Evolutionary conservation across 2,888 invertebrate genomes (phyloP).

Genomic region (Caenorhabditis wallacei): DNA sequence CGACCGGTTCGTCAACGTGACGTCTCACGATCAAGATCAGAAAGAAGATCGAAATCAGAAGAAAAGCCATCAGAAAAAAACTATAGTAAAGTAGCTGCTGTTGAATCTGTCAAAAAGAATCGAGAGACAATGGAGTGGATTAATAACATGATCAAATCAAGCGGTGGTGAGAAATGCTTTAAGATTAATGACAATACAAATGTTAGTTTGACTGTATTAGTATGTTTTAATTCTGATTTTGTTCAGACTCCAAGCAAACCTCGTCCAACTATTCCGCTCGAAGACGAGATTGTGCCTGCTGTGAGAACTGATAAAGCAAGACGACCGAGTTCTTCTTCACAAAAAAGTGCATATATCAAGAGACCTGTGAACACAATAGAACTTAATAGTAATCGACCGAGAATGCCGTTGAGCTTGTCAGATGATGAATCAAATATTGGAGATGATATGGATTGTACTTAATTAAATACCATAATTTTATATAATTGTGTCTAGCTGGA

Average conservation of each 20-base stretch:
- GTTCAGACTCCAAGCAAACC: neutral
- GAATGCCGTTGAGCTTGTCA: conserved; percentile 32
- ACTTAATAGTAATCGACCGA: neutral
- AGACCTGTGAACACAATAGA: neutral
- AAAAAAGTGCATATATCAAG: neutral
- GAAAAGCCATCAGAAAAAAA: neutral
- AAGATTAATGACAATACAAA: neutral
- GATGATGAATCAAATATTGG: conserved; percentile 20
- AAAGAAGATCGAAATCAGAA: no score
- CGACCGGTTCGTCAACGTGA: no score
- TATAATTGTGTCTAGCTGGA: no score
- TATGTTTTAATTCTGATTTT: neutral
- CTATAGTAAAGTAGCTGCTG: neutral
- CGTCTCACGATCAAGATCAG: no score
- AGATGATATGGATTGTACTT: conserved; percentile 31
- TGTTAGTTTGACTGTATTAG: neutral
- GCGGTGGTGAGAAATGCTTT: neutral
- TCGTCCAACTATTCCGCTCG: conserved; percentile 38
- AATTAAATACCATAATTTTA: neutral
- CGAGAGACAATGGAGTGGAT: neutral
- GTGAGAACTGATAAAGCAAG: neutral
- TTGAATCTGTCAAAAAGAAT: neutral
- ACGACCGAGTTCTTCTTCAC: neutral
- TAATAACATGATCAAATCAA: neutral
- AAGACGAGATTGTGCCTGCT: conserved; percentile 9